Evolutionary conservation across 2,113 vertebrate species (phyloP).

Genomic region (Acrocephalus arundinaceus): DNA sequence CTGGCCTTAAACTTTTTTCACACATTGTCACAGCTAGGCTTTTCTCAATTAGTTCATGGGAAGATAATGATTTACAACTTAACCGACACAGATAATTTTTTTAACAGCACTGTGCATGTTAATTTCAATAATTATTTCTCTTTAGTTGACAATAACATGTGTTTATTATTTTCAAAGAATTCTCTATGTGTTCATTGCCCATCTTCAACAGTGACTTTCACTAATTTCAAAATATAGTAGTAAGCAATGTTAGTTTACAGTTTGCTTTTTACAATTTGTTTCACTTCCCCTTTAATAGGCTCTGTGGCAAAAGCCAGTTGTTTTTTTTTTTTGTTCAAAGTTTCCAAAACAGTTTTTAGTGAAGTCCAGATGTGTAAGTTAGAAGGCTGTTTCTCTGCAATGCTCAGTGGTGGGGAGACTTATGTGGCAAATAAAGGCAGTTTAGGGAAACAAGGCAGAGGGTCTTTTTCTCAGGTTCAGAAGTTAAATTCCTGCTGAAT

Average conservation of each 20-base stretch:
- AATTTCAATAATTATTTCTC: not conserved
- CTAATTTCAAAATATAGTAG: not conserved
- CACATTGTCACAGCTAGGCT: not conserved
- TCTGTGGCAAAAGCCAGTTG: not conserved
- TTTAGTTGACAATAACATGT: not conserved
- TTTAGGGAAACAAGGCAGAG: not conserved
- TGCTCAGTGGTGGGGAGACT: not conserved
- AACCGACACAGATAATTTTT: not conserved
- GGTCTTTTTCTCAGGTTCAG: not conserved
- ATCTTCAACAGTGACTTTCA: not conserved
- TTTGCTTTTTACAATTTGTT: not conserved
- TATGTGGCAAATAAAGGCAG: not conserved
- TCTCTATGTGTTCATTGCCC: not conserved
- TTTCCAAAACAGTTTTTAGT: slow-evolving; percentile 27
- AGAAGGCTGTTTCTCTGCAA: not conserved
- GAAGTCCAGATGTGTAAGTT: not conserved
- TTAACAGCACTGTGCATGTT: not conserved
- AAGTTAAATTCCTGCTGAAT: not conserved
- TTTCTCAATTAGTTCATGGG: not conserved
- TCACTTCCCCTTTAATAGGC: not conserved
- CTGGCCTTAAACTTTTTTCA: not conserved
- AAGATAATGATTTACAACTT: not conserved
- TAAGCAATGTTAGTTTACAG: not conserved
- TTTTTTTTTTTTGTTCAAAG: not conserved
- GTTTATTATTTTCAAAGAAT: not conserved